Evolutionary conservation across 2,888 invertebrate species (phyloP).

Genomic region (Yponomeuta cagnagella): DNA sequence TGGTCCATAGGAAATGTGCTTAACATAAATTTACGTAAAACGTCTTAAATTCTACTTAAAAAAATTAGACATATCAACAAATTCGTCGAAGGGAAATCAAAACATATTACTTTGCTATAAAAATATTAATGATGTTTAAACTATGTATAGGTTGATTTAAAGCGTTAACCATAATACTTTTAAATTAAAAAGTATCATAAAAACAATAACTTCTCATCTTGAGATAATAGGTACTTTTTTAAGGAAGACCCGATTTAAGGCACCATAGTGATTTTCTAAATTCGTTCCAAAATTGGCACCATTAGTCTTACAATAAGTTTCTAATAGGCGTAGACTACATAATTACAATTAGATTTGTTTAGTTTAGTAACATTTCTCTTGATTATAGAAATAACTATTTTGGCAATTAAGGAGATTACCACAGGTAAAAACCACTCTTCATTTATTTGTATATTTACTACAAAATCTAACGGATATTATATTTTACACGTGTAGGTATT

Average conservation of each 20-base stretch:
- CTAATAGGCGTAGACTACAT: not conserved
- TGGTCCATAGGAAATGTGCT: conserved; percentile 24
- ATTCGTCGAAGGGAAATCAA: conserved; percentile 26
- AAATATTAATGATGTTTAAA: conserved; percentile 33
- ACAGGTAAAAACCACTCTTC: conserved; percentile 55
- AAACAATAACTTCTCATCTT: conserved; percentile 27
- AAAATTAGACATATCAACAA: conserved; percentile 16
- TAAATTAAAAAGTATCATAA: conserved; percentile 27
- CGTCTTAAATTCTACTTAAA: not conserved
- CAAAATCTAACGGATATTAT: conserved; percentile 16
- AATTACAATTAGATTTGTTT: conserved; percentile 8
- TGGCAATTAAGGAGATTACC: conserved; percentile 75
- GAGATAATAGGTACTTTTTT: conserved; percentile 30
- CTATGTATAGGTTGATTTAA: conserved; percentile 55
- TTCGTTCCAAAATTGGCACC: conserved; percentile 26
- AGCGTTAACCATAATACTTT: conserved; percentile 70
- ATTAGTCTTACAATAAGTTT: conserved; percentile 7
- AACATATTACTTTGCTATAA: not conserved
- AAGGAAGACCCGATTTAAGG: conserved; percentile 60
- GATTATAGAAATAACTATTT: conserved; percentile 44
- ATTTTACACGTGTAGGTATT: not conserved
- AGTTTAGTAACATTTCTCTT: not conserved
- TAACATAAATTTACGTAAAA: conserved; percentile 26
- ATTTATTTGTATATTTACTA: conserved; percentile 25
- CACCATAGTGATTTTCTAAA: conserved; percentile 33